Base-by-base conservation (phyloP, 2,797 vertebrate genomes). In the Oophaga sylvatica region DNA sequence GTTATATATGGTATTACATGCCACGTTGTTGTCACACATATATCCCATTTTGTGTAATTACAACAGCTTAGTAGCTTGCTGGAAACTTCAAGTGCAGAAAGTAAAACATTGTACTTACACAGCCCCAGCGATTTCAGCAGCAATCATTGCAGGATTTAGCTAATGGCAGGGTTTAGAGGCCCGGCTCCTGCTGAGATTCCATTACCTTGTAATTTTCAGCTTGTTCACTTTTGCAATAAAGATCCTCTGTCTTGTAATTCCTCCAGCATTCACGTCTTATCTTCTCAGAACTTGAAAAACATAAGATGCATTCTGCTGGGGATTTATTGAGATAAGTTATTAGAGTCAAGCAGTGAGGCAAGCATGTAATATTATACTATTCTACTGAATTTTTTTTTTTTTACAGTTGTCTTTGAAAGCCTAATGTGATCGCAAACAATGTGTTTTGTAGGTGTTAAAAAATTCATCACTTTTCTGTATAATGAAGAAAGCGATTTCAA, bases 191-290 rank as follows among this genome's bases (percentile, higher is more conserved):
- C 94, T 90, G 94, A 80, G 92, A 93, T 95, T 91, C 94, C 94
- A 95, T 95, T 95, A 95, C 94, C 94, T 94, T 93, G 94, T 95
- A 94, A 95, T 96, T 95, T 95, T 92, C 92, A 92, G 93, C 93
- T 95, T 94, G 93, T 94, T 95, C 94, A 93, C 93, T 94, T 94
- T 92, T 93, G 94, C 94, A 93, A 89, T 92, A 91, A 95, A 95
- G 93, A 91, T 90, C 91, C 92, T 94, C 92, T 92, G 93, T 93
- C 94, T 95, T 92, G 89, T 93, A 94, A 95, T 95, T 94, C 93
- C 90, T 92, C 90, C 89, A 89, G 93, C 94, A 93, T 94, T 93
- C 90, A 22, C 3, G 84, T 93, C 93, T 95, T 94, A 91, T 94
- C 95, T 94, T 89, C 93, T 93, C 82, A 89, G 91, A 93, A 94